Evolutionary conservation across 2,113 vertebrate species (phyloP), one percentile per base, ranked within the genome.

Genomic region (Dendropsophus ebraccatus): DNA sequence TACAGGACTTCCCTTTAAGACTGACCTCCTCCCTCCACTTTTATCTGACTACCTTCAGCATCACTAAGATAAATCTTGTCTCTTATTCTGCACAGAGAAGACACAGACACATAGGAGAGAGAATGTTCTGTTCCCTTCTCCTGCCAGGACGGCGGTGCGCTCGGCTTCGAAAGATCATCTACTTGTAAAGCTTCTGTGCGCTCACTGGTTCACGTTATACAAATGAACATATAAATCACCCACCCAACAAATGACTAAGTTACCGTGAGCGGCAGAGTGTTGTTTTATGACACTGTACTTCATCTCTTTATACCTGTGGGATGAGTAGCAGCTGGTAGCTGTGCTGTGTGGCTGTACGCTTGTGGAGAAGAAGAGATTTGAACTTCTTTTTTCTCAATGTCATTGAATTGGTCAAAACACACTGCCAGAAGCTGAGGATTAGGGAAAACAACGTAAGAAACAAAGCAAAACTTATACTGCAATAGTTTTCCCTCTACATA

Each of bases 351-450:
- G 98, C 98, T 0, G 95, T 96, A 77, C 97, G 95, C 88, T 98
- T 99, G 90, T 99, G 98, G 87, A 99, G 94, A 88, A 99, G 92
- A 87, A 99, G 90, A 8, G 98, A 99, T 91, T 98, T 99, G 88
- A 99, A 99, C 91, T 99, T 99, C 95, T 92, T 97, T n/a, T 91
- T 99, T 99, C 91, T 99, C 98, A 0, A 99, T 96, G 50, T 96
- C 98, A 9, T 96, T 99, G 90, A 99, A 99, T 0, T 97, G 98
- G 90, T 99, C 98, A 0, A 99, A 99, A 81, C 99, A 97, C 4
- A 99, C 98, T 0, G 98, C 98, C 52, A 99, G 93, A 52, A 99
- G 97, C 98, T 96, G 82, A 2, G 45, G 83, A 81, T 54, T 62
- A 60, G 56, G n/a, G 60, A 79, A 88, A 52, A 83, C 2, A 47